phyloP scores from a whole-genome alignment of 2,113 vertebrate species.

The Cheilinus undulatus region DNA sequence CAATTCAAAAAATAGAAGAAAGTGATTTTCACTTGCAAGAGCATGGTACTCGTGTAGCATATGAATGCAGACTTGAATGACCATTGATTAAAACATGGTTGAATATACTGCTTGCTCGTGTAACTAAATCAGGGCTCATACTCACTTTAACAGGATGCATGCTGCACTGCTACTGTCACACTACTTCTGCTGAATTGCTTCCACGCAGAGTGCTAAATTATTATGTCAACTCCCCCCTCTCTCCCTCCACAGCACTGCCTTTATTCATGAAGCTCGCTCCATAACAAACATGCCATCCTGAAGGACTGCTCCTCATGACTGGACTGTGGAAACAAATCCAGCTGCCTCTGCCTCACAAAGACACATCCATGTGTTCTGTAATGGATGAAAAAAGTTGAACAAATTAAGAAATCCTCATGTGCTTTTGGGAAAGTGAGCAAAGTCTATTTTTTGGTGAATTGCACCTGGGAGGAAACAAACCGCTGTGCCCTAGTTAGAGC shows the following conservation, averaged over 20 bases:
- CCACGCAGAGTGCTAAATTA: constrained; percentile 11
- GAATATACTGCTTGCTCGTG: neutral
- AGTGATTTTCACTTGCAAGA: too few species aligned
- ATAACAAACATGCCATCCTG: constrained; percentile 1
- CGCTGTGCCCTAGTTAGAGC: constrained; percentile 39
- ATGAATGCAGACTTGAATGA: neutral
- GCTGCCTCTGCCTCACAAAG: neutral
- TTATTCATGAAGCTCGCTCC: constrained; percentile 14
- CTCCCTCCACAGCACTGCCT: constrained; percentile 1
- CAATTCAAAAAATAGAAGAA: too few species aligned
- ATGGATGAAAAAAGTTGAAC: neutral
- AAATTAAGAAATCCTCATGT: constrained; percentile 10
- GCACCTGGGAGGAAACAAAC: constrained; percentile 38
- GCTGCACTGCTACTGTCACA: neutral
- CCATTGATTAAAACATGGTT: constrained; percentile 2
- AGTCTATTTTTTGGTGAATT: constrained; percentile 26
- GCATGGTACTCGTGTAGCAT: neutral
- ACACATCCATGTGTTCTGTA: neutral
- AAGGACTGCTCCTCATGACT: constrained; percentile 3
- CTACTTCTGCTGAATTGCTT: constrained; percentile 2
- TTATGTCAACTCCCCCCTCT: neutral
- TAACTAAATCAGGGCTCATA: neutral
- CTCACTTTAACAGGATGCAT: neutral
- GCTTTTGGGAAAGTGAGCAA: constrained; percentile 12
- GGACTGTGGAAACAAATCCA: neutral